phyloP scores from a whole-genome alignment of 2,888 invertebrate genomes.

The Tromatobia lineatoria region DNA sequence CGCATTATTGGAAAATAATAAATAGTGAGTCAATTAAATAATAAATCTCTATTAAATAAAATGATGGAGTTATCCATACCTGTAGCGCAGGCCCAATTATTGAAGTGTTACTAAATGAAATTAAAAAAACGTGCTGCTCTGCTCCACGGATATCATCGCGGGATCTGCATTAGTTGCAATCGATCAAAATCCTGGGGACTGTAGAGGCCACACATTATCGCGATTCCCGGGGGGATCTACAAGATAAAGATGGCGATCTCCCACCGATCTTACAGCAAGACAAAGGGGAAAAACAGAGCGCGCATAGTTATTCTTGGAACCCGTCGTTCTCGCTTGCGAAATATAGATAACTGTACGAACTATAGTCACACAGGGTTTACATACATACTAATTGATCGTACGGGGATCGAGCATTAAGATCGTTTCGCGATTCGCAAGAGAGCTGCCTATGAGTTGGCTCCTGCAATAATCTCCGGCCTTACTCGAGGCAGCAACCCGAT shows the following conservation, averaged over 20 bases:
- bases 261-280: not conserved
- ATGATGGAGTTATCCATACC: not conserved
- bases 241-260: conserved; percentile 15
- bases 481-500: conserved; percentile 55
- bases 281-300: conserved; percentile 17
- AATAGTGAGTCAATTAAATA: too few relatives aligned
- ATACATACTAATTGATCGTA: conserved; percentile 67
- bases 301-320: conserved; percentile 49
- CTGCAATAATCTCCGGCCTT: conserved; percentile 27
- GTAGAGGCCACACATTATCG: not conserved
- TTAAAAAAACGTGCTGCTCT: conserved; percentile 16
- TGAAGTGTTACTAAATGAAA: conserved; percentile 7
- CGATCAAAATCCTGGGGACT: conserved; percentile 28
- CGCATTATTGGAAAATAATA: too few relatives aligned
- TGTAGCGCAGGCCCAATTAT: not conserved
- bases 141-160: conserved; percentile 5
- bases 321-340: conserved; percentile 24
- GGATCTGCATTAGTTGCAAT: conserved; percentile 27
- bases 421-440: conserved; percentile 63
- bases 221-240: conserved; percentile 11
- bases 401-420: conserved; percentile 72
- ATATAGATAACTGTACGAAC: conserved; percentile 29
- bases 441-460: conserved; percentile 16
- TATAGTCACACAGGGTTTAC: conserved; percentile 46
- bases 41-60: too few relatives aligned